Base-by-base conservation (phyloP, 2,888 invertebrate species). In the Sarcophaga subvicina region DNA sequence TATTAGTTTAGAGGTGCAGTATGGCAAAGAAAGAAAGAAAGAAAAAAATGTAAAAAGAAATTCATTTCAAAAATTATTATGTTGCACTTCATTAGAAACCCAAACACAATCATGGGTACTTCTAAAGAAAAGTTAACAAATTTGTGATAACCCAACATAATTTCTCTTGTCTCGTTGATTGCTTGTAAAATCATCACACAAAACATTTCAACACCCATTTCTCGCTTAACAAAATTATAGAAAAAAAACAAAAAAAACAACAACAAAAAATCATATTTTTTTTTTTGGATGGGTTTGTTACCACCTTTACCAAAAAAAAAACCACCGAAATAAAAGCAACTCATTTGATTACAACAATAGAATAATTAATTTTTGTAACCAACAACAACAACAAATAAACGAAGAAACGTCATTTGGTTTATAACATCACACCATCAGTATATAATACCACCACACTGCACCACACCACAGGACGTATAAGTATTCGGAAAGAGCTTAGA, bases 381-480 rank as follows among this genome's bases (percentile, higher is more conserved):
- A 54, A 54, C 14, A 54, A 54, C 12, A 54, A 54, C 12, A 54
- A 54, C 6, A 6, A 0, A 6, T 6, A 6, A 37, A 0, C 1
- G 14, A 49, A 49, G 0, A 66, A 49, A 73, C 72, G 66, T 72
- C 80, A 80, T 73, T 73, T 11, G 25, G n/a, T 45, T 37, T 22
- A 6, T 17, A 17, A 62, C 22, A 22, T 17, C 6, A 62, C 11
- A 22, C 54, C 3, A 54, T 3, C 14, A 37, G 0, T 3, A 37
- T 3, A 37, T 37, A 37, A 37, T 2, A 37, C 37, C 37, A 37
- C 8, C 37, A 37, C 37, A 37, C 37, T 37, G 37, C 11, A 45
- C 20, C 72, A 67, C 60, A 60, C 72, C 47, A 73, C 66, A 71
- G 80, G 80, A 80, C 59, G 47, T 54, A 47, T 25, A 59, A 25